Evolutionary conservation across 1,140 invertebrate species (phyloP), one percentile per base, ranked within the genome.

Genomic region (Drosophila ogumai): DNA sequence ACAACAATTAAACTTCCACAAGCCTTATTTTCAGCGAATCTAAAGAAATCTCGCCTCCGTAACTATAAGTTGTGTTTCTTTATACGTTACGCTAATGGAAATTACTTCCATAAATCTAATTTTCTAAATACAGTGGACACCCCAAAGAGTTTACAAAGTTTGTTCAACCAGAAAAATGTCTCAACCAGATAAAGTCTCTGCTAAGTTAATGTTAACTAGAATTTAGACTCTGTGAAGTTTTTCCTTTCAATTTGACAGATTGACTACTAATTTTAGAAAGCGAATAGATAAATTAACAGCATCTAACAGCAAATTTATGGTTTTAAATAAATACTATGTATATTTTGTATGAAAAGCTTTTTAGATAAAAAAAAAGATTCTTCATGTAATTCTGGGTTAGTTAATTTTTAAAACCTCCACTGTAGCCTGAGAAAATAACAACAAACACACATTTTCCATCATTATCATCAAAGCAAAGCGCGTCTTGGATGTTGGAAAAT

Each of bases 401-500:
- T 19, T 3, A 8, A 6, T 50, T 52, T 13, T 58, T 31, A 3
- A 10, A 43, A 43, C 4, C 36, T 36, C 13, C 22, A 44, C 61
- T 69, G 66, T 54, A 41, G n/a, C 7, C 13, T 17, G 13, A 49
- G 25, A 64, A 17, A 75, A 58, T 47, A 41, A 22, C 15, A 60
- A 64, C 55, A 64, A 60, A 22, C 55, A 41, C 44, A 67, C 75
- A 67, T 66, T 76, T 68, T 67, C 59, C 59, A 41, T 57, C 60
- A 75, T 77, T 75, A 75, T 75, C 74, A 59, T 60, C 63, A 66
- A 61, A 77, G 52, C 72, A 44, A 38, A 77, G 49, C 74, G 49
- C 74, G 63, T 61, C 55, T 69, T 78, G 52, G 65, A 78, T 56
- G 64, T 36, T 49, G 74, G 74, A 76, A 76, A 76, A 76, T 60